Percentiles rank a stretch among this genome's conserved stretches.
phyloP scores from a whole-genome alignment of 2,888 invertebrate genomes.

The Rhagonycha lutea region DNA sequence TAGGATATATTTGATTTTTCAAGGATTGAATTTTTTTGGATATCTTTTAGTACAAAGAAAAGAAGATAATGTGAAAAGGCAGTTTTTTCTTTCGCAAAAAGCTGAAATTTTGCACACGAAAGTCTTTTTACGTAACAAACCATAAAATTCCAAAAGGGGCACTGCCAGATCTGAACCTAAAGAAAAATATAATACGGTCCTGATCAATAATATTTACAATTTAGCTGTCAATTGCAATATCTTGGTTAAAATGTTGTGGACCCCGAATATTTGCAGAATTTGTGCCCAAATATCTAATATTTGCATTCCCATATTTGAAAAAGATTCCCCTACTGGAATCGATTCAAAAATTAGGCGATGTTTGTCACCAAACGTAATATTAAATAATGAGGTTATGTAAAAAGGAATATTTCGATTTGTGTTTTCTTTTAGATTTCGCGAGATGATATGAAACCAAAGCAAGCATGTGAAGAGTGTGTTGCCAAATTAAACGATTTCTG shows the following conservation, averaged over 20 bases:
- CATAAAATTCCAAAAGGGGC: too few relatives aligned
- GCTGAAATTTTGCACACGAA: too few relatives aligned
- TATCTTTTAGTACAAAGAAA: too few relatives aligned
- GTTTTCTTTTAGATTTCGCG: conserved; percentile 43
- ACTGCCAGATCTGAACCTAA: too few relatives aligned
- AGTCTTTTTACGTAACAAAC: too few relatives aligned
- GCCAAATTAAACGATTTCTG: conserved; percentile 51
- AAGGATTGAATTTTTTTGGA: too few relatives aligned
- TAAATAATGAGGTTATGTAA: conserved; percentile 5
- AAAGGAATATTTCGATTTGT: background rate
- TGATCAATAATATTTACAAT: background rate
- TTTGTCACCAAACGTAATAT: conserved; percentile 48
- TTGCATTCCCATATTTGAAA: conserved; percentile 47
- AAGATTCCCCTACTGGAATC: conserved; percentile 41
- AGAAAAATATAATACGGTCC: background rate
- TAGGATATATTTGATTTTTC: too few relatives aligned
- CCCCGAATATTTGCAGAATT: conserved; percentile 46
- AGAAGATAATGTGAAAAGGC: too few relatives aligned
- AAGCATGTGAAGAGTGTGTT: conserved; percentile 50
- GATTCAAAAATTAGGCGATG: conserved; percentile 52
- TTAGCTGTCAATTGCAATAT: too few relatives aligned
- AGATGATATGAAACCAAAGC: conserved; percentile 52
- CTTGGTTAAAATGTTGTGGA: conserved; percentile 40
- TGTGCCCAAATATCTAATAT: conserved; percentile 47
- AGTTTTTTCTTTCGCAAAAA: too few relatives aligned